A percentile compares a stretch with the other conserved stretches of the same genome.
phyloP scores from a whole-genome alignment of 2,888 invertebrate genomes.

The Drosophila ochracea region DNA sequence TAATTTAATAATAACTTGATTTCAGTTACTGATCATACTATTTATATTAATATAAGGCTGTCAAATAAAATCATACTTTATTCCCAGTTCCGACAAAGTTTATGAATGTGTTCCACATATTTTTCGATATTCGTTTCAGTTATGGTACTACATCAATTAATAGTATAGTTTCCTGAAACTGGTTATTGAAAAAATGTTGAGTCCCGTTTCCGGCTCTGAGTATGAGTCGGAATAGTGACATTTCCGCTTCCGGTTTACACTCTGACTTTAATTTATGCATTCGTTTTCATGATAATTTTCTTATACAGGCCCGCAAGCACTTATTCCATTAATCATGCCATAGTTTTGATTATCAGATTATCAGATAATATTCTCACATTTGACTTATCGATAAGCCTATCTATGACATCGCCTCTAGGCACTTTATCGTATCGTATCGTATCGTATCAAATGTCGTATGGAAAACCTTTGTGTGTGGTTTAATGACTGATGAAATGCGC shows the following conservation, averaged over 20 bases:
- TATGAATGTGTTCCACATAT: neutral
- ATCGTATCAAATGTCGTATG: neutral
- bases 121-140: neutral
- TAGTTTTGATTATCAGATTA: neutral
- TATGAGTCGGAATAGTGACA: neutral
- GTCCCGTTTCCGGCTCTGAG: neutral
- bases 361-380: neutral
- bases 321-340: neutral
- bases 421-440: neutral
- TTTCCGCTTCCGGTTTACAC: neutral
- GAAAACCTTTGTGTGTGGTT: constrained; percentile 13
- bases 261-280: neutral
- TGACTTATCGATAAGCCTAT: neutral
- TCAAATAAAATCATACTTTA: neutral
- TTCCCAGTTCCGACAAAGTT: neutral
- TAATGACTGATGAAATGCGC: constrained; percentile 67
- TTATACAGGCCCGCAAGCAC: neutral
- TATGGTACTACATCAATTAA: neutral
- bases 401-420: neutral
- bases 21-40: neutral
- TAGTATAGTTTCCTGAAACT: neutral
- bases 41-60: neutral
- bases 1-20: neutral
- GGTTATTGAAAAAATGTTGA: neutral
- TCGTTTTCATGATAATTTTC: neutral